Evolutionary conservation across 2,797 vertebrate species (phyloP), one percentile per base, ranked within the genome.

Genomic region (Petrocephalus sullivani): DNA sequence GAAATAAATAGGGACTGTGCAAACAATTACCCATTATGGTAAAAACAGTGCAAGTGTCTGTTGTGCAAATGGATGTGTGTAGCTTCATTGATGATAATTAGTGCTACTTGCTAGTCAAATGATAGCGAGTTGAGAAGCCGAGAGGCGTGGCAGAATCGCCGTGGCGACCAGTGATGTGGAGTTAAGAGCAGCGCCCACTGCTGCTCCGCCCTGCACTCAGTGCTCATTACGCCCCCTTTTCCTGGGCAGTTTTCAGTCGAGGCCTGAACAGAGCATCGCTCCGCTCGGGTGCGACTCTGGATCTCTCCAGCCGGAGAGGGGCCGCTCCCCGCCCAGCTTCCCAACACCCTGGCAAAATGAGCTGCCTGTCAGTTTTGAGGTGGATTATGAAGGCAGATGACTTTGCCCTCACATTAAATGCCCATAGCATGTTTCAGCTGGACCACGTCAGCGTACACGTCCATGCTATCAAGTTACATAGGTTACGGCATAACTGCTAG

Each of bases 101-200:
- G 53, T 7, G 67, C 86, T 28, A 67, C 28, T 86, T 90, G 89
- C 89, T 87, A 91, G 88, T 84, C 87, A 67, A 88, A 91, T 51
- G 87, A 88, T 85, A 14, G 82, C 82, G 90, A 87, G 87, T 87
- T 89, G 91, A 86, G 85, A 82, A 28, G 28, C 28, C 28, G 28
- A 28, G 28, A 28, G 33, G 78, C 88, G 61, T 88, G 88, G 88
- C 78, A 91, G 89, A 86, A 89, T 58, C 28, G 84, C 56, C 90
- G 12, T 53, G 16, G 28, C 19, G 21, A 56, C 64, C 56, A 54
- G 83, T 88, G 87, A 84, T 28, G 56, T 82, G 88, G 28, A 87
- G 81, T 88, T 87, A 89, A 86, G 28, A 71, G 46, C 78, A 85
- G 86, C 90, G 89, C 91, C 57, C 64, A 1, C 64, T 71, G 28